Evolutionary conservation across 1,140 invertebrate species (phyloP).

Genomic region (Meteorus sp.): DNA sequence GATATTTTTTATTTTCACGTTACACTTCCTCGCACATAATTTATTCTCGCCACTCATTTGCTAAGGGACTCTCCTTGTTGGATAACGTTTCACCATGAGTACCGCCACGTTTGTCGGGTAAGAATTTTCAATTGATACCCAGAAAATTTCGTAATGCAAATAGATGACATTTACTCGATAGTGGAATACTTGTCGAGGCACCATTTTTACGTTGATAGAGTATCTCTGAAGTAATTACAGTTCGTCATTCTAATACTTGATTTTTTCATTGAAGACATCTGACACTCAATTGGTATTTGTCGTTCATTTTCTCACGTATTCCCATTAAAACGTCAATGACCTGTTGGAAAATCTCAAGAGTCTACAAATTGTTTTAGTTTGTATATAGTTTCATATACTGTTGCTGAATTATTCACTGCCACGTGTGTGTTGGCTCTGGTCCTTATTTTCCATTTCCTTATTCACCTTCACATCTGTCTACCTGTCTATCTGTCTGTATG

Average conservation of each 20-base stretch:
- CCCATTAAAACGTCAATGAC: conserved; percentile 37
- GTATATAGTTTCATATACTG: too few species aligned
- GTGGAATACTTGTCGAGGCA: too few species aligned
- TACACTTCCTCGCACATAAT: not conserved
- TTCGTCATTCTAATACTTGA: not conserved
- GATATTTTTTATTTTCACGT: not conserved
- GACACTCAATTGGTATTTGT: too few species aligned
- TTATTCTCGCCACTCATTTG: not conserved
- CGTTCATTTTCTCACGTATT: too few species aligned
- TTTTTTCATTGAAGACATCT: not conserved
- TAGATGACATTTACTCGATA: conserved; percentile 1
- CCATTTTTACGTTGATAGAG: too few species aligned
- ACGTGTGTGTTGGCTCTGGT: conserved; percentile 35
- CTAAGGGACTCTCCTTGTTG: not conserved
- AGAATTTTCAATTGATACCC: not conserved
- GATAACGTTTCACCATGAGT: conserved; percentile 17
- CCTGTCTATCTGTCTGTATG: too few species aligned
- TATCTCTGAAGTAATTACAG: too few species aligned
- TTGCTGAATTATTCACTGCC: conserved; percentile 49
- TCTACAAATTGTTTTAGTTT: too few species aligned
- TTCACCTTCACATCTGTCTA: too few species aligned
- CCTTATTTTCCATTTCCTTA: not conserved
- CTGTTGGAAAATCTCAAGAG: conserved; percentile 30
- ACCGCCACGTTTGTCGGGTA: conserved; percentile 21
- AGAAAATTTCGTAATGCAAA: not conserved